Conservation (phyloP, 30 jellyfish, hydroid and myxozoan species). For the Aurelia aurita region DNA sequence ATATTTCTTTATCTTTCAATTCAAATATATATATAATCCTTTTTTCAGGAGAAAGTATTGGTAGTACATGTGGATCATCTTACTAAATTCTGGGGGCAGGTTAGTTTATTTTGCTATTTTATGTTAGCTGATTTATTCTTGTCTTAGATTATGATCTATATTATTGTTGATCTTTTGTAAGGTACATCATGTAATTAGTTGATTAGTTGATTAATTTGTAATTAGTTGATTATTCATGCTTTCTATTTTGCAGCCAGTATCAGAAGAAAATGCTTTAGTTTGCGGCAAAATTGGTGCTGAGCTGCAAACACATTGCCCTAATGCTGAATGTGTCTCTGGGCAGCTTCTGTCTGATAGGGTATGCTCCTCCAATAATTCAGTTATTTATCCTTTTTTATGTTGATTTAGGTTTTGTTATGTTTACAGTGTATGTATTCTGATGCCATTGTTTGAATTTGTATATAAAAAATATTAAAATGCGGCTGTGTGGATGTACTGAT, state of each 20-base stretch:
- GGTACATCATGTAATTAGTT: too few relatives aligned
- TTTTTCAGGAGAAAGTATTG: slow-evolving; percentile 39
- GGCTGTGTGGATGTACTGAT: too few relatives aligned
- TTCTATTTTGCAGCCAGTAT: slow-evolving; percentile 12
- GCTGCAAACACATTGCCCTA: slow-evolving; percentile 17
- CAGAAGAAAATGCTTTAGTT: slow-evolving; percentile 26
- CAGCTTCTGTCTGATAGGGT: slow-evolving; percentile 5
- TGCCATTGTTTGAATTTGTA: too few relatives aligned
- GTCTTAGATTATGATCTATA: too few relatives aligned
- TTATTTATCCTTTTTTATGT: neutral
- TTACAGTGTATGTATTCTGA: too few relatives aligned
- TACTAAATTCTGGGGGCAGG: slow-evolving; percentile 64
- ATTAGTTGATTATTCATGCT: too few relatives aligned
- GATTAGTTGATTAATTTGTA: too few relatives aligned
- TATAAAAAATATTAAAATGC: too few relatives aligned
- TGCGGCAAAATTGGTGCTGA: slow-evolving; percentile 2
- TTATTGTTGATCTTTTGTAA: neutral
- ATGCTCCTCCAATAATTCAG: neutral
- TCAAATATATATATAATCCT: too few relatives aligned
- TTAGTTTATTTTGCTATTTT: neutral
- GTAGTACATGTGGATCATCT: slow-evolving; percentile 38
- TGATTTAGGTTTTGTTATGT: too few relatives aligned
- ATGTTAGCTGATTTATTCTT: too few relatives aligned
- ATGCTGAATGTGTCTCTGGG: neutral
- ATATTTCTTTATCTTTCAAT: too few relatives aligned